Evolutionary conservation across 2,797 vertebrate species (phyloP).

Genomic region (Tarsius wallacei): DNA sequence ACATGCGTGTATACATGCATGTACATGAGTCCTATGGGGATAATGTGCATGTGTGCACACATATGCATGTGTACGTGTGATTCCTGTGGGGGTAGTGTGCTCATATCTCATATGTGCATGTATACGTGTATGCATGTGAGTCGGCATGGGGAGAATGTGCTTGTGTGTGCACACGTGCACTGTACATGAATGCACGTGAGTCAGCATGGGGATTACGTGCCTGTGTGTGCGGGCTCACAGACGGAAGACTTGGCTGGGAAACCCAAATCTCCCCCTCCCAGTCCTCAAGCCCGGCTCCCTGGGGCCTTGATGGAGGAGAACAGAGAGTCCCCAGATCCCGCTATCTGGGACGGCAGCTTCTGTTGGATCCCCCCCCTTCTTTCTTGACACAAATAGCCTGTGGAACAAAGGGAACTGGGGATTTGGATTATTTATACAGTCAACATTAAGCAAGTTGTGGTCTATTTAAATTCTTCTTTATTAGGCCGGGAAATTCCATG

Average conservation of each 20-base stretch:
- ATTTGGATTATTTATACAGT: constrained; percentile 86
- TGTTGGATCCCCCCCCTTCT: constrained; percentile 41
- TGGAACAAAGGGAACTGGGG: constrained; percentile 85
- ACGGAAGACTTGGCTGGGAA: constrained; percentile 64
- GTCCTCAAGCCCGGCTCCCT: constrained; percentile 69
- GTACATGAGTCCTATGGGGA: background rate
- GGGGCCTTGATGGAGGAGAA: constrained; percentile 75
- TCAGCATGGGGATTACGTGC: background rate
- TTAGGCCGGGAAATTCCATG: constrained; percentile 86
- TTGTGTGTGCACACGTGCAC: background rate
- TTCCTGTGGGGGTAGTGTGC: no score
- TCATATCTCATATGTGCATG: background rate
- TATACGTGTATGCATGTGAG: background rate
- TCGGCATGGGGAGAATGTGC: background rate
- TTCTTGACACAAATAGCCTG: constrained; percentile 85
- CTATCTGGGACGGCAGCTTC: constrained; percentile 73
- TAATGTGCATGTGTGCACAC: background rate
- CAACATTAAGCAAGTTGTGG: constrained; percentile 87
- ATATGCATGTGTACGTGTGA: background rate
- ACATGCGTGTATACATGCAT: background rate
- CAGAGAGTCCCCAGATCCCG: constrained; percentile 82
- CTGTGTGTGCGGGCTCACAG: background rate
- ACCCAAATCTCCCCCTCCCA: constrained; percentile 12
- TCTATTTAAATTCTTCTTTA: constrained; percentile 87
- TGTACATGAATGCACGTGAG: background rate